Percentiles rank a stretch among this genome's conserved stretches.
These are phyloP conservation scores for Ariolimax columbianus DNA, from an alignment of 2,888 invertebrate species.

Conservation along the genomic window DNA sequence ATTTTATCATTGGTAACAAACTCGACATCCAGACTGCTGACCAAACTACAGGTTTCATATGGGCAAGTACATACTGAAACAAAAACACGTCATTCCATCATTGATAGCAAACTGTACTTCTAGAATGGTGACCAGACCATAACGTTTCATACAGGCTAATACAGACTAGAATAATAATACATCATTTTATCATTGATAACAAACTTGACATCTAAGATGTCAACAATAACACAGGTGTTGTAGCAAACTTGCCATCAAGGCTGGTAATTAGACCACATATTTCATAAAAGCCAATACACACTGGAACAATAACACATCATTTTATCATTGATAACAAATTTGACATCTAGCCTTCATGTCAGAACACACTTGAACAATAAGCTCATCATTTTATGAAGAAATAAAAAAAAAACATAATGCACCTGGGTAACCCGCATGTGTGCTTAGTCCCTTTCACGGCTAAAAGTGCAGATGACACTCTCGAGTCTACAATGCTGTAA, in stretches of 20 bases:
- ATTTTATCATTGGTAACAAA: no score
- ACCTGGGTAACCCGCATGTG: no score
- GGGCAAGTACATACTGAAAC: constrained; percentile 68
- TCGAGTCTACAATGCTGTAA: no score
- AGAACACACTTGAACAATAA: constrained; percentile 66
- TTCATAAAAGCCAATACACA: constrained; percentile 69
- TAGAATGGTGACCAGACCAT: constrained; percentile 68
- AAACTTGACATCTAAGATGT: no score
- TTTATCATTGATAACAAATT: constrained; percentile 70
- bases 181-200: no score
- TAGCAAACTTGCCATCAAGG: constrained; percentile 73
- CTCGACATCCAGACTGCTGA: constrained; percentile 71
- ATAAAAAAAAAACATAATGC: no score
- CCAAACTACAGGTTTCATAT: constrained; percentile 70
- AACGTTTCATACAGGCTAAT: constrained; percentile 69
- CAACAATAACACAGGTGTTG: no score
- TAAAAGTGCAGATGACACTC: no score
- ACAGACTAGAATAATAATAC: constrained; percentile 68
- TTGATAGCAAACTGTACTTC: constrained; percentile 72
- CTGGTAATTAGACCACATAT: constrained; percentile 71
- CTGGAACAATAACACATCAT: no score
- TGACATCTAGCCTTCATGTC: constrained; percentile 73
- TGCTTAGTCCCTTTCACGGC: no score
- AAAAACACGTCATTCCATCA: no score
- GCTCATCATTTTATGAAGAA: no score